Base-by-base conservation (phyloP, 2,113 vertebrate species). In the Colinus virginianus region DNA sequence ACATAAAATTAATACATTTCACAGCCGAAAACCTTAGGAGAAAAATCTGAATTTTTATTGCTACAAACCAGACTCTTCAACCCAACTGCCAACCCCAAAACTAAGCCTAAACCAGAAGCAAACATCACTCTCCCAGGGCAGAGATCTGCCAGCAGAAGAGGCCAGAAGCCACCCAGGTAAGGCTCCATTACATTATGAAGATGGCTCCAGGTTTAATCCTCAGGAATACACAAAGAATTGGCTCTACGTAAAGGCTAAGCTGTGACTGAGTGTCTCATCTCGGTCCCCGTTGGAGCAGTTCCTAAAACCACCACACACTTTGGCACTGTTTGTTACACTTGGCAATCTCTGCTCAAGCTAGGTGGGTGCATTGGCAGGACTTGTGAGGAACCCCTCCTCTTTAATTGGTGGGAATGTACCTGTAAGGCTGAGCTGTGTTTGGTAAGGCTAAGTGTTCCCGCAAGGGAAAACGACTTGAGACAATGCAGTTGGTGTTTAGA, bases 351-450 rank as follows among this genome's bases (percentile, higher is more conserved):
- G 25, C 95, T 95, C 88, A 72, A 94, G 86, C 88, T 92, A 95
- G 96, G 91, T 95, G 93, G 96, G 95, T 95, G 95, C 96, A 93
- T 95, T 97, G 96, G 96, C 96, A 96, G 90, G 76, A 96, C 96
- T 96, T 96, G 96, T 95, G 90, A 97, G 96, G 95, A 97, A 95
- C 95, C 94, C 91, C 96, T 97, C 96, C 95, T 96, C 94, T 95
- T 96, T 95, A 96, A 96, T 97, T 96, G 95, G 94, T 95, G 94
- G 95, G 95, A 95, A 95, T 96, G 93, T 96, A 95, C 94, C 89
- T 93, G 90, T 96, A 84, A 93, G 93, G 90, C 88, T 91, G 93
- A 95, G 95, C 96, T 84, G 74, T 86, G 90, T 94, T 96, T 96
- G 94, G 94, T 93, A 95, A 96, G 96, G 96, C 96, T 97, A 94